Evolutionary conservation across 2,888 invertebrate genomes (phyloP).

Genomic region (Synergus gifuensis): DNA sequence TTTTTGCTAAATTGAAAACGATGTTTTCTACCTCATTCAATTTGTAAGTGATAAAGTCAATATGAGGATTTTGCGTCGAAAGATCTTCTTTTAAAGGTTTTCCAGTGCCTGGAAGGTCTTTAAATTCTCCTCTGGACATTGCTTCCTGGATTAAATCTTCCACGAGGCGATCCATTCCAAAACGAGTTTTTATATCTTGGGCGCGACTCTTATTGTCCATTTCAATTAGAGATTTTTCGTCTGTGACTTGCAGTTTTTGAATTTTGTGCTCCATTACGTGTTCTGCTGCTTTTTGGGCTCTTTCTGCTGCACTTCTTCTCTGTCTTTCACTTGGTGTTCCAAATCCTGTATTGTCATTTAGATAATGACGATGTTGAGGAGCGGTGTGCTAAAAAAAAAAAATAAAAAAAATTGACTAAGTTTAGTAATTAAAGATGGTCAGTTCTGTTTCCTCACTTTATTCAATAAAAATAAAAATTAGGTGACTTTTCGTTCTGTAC

Average conservation of each 20-base stretch:
- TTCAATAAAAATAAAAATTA: too few relatives aligned
- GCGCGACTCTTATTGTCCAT: slow-evolving; percentile 64
- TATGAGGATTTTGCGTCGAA: slow-evolving; percentile 86
- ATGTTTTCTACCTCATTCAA: slow-evolving; percentile 83
- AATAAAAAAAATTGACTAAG: slow-evolving; percentile 55
- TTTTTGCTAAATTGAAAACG: background rate
- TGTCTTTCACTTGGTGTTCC: slow-evolving; percentile 89
- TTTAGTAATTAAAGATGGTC: background rate
- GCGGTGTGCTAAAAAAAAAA: slow-evolving; percentile 84
- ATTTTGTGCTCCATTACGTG: slow-evolving; percentile 84
- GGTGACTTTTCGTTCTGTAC: too few relatives aligned
- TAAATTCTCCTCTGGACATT: slow-evolving; percentile 93
- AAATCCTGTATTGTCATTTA: slow-evolving; percentile 87
- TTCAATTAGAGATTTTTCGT: slow-evolving; percentile 67
- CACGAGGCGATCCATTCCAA: slow-evolving; percentile 91
- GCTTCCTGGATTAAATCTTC: slow-evolving; percentile 96
- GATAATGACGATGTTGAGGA: slow-evolving; percentile 92
- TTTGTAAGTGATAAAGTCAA: slow-evolving; percentile 93
- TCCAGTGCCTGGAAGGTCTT: slow-evolving; percentile 89
- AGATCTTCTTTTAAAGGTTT: slow-evolving; percentile 86
- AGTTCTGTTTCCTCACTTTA: too few relatives aligned
- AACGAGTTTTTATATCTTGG: slow-evolving; percentile 75
- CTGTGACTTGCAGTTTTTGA: slow-evolving; percentile 80
- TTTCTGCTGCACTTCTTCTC: slow-evolving; percentile 85
- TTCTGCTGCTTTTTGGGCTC: slow-evolving; percentile 85